A percentile compares a stretch with the other conserved stretches of the same genome.
Evolutionary conservation across 2,113 vertebrate species (phyloP).

Genomic region (Tympanuchus pallidicinctus): DNA sequence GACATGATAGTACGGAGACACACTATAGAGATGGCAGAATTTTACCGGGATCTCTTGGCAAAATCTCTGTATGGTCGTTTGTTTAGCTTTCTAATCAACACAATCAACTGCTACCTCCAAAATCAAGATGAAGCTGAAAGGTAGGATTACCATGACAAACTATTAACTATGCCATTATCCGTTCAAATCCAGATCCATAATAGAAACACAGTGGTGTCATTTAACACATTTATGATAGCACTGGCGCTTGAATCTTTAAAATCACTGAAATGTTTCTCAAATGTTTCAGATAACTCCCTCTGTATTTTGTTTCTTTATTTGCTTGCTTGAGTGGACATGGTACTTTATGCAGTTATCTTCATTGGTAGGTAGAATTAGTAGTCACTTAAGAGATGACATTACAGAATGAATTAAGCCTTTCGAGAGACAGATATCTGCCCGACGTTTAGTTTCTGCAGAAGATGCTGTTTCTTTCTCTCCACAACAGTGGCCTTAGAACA

Average conservation of each 20-base stretch:
- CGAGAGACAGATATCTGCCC: neutral
- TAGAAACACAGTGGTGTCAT: neutral
- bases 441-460: neutral
- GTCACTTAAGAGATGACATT: neutral
- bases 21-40: slow-evolving; percentile 85
- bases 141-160: slow-evolving; percentile 66
- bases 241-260: neutral
- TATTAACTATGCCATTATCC: neutral
- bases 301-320: neutral
- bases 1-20: slow-evolving; percentile 87
- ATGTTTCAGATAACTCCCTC: neutral
- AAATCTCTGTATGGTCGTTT: slow-evolving; percentile 91
- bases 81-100: slow-evolving; percentile 91
- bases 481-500: neutral
- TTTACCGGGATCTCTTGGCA: slow-evolving; percentile 89
- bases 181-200: neutral
- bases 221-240: neutral
- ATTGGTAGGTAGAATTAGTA: neutral
- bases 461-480: slow-evolving; percentile 2
- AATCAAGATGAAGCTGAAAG: slow-evolving; percentile 82
- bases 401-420: neutral
- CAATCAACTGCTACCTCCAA: slow-evolving; percentile 88
- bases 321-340: neutral
- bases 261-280: neutral
- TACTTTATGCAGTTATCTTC: neutral